A percentile compares a stretch with the other conserved stretches of the same genome.
phyloP scores from a whole-genome alignment of 1,140 invertebrate species.

The Caenorhabditis latens region DNA sequence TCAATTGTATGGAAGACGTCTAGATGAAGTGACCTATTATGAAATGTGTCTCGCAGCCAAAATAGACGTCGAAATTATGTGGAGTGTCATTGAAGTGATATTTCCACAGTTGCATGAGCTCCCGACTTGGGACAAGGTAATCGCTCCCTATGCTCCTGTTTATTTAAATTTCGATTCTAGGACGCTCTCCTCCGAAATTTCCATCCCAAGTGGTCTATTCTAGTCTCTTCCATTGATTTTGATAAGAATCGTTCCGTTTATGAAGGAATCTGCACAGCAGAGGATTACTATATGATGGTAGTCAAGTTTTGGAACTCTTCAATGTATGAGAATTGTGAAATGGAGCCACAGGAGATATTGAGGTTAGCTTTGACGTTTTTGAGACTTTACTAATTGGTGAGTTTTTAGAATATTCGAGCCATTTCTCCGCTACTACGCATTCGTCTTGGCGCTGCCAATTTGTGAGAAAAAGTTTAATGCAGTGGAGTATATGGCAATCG shows the following conservation, averaged over 20 bases:
- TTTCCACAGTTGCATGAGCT: not conserved
- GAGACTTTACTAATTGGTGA: not conserved
- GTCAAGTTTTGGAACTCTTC: not conserved
- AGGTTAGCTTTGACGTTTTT: not conserved
- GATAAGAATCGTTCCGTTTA: not conserved
- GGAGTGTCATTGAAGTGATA: not conserved
- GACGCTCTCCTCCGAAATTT: not conserved
- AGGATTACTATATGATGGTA: not conserved
- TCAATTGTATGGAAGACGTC: not conserved
- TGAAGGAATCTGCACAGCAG: not conserved
- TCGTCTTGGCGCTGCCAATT: not conserved
- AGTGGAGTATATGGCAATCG: not conserved
- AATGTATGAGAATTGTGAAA: not conserved
- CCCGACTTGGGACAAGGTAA: not conserved
- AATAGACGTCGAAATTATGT: not conserved
- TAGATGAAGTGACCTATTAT: not conserved
- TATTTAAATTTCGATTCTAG: not conserved
- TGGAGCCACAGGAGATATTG: not conserved
- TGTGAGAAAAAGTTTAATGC: not conserved
- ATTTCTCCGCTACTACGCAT: not conserved
- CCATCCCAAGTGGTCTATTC: not conserved
- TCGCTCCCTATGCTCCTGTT: not conserved
- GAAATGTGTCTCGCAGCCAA: not conserved
- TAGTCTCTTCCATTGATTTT: slow-evolving; percentile 6
- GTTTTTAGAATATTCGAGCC: slow-evolving; percentile 4